These are phyloP conservation scores for Lampropteryx suffumata DNA, from an alignment of 2,888 invertebrate species.

Conservation along the genomic window DNA sequence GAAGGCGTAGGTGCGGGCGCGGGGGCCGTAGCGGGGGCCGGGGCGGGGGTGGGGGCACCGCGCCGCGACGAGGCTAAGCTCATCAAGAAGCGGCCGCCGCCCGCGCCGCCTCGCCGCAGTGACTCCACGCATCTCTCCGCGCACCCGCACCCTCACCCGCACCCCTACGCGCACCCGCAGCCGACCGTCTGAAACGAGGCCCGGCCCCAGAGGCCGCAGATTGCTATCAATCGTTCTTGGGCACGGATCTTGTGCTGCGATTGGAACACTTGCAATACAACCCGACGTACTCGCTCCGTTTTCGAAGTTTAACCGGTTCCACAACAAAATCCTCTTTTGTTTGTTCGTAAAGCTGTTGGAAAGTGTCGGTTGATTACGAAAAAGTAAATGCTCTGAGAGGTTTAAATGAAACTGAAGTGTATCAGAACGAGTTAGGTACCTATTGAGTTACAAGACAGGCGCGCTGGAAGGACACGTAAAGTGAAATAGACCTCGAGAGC, in stretches of 20 bases:
- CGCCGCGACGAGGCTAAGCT: constrained; percentile 65
- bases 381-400: neutral
- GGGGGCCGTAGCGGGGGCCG: constrained; percentile 40
- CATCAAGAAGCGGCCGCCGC: constrained; percentile 90
- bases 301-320: constrained; percentile 27
- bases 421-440: too few species aligned
- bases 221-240: constrained; percentile 20
- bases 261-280: constrained; percentile 27
- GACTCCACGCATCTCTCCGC: constrained; percentile 82
- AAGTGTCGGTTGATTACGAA: too few species aligned
- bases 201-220: constrained; percentile 29
- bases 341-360: too few species aligned
- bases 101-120: constrained; percentile 94
- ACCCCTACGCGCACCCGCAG: constrained; percentile 55
- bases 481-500: neutral
- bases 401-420: neutral
- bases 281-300: constrained; percentile 18
- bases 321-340: constrained; percentile 18
- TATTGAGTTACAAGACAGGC: too few species aligned
- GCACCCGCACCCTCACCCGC: constrained; percentile 42
- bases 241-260: constrained; percentile 29
- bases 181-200: constrained; percentile 55
- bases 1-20: constrained; percentile 45
- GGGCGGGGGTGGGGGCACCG: constrained; percentile 44
- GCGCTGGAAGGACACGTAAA: neutral